Conservation (phyloP, 2,797 vertebrate species). For the Bucorvus abyssinicus region DNA sequence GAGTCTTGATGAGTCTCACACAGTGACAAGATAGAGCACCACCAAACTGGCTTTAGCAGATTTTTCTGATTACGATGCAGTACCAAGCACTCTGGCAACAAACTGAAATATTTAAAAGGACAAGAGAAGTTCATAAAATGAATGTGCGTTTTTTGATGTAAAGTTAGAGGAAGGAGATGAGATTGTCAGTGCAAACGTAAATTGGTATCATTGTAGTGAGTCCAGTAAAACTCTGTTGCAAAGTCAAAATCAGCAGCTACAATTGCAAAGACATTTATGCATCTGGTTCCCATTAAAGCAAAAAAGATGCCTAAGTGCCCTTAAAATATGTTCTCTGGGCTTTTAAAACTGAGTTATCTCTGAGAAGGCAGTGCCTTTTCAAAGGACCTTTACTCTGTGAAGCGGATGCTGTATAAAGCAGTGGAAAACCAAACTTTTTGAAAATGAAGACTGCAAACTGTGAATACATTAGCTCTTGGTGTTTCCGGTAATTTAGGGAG, state of each 20-base stretch:
- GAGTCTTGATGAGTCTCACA: neutral
- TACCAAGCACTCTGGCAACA: neutral
- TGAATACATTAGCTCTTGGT: neutral
- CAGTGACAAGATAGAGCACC: neutral
- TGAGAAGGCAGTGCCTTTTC: neutral
- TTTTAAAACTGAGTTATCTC: neutral
- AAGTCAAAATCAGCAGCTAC: neutral
- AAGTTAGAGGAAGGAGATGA: neutral
- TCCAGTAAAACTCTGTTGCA: neutral
- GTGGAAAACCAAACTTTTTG: neutral
- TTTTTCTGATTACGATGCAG: neutral
- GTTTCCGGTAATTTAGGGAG: neutral
- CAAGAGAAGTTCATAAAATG: neutral
- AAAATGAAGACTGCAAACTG: neutral
- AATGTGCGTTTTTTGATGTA: neutral
- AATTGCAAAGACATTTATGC: neutral
- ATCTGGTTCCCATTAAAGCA: neutral
- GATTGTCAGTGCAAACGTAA: neutral
- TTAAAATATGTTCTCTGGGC: neutral
- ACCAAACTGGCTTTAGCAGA: neutral
- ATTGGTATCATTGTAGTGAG: neutral
- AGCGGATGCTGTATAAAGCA: neutral
- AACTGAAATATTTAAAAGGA: neutral
- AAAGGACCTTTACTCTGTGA: neutral
- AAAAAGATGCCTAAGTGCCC: neutral